Conservation (phyloP, 2,113 vertebrate species). For the Dasyprocta punctata region DNA sequence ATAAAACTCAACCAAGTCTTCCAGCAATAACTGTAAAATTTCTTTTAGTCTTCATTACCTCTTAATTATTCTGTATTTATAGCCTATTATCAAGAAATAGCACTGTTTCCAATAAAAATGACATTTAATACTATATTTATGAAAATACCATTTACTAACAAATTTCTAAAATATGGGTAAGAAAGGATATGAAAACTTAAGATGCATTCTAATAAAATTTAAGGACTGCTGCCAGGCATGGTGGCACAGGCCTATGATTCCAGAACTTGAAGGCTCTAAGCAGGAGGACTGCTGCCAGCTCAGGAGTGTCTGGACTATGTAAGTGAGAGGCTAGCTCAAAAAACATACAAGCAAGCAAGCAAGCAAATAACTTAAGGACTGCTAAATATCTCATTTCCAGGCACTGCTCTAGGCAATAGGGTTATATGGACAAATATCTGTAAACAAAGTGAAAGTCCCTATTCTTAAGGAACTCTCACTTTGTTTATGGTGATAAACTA, state of each 20-base stretch:
- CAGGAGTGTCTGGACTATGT: background rate
- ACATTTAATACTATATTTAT: background rate
- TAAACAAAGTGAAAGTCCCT: background rate
- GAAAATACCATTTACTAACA: background rate
- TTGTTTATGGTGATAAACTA: background rate
- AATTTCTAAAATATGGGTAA: constrained; percentile 20
- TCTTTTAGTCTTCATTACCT: background rate
- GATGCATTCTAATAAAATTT: constrained; percentile 25
- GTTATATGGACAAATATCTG: background rate
- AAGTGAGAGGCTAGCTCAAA: background rate
- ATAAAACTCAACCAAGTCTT: constrained; percentile 2
- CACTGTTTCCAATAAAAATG: constrained; percentile 19
- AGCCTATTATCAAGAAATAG: background rate
- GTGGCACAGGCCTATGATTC: background rate
- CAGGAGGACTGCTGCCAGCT: background rate
- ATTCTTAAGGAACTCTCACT: background rate
- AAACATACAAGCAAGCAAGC: background rate
- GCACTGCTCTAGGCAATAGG: background rate
- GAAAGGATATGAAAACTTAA: background rate
- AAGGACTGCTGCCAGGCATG: background rate
- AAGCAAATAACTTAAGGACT: background rate
- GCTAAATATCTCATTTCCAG: background rate
- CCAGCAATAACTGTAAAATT: constrained; percentile 32
- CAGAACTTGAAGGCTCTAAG: background rate
- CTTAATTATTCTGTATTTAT: background rate